phyloP scores from a whole-genome alignment of 2,113 vertebrate genomes.

The Marcusenius ussheri region DNA sequence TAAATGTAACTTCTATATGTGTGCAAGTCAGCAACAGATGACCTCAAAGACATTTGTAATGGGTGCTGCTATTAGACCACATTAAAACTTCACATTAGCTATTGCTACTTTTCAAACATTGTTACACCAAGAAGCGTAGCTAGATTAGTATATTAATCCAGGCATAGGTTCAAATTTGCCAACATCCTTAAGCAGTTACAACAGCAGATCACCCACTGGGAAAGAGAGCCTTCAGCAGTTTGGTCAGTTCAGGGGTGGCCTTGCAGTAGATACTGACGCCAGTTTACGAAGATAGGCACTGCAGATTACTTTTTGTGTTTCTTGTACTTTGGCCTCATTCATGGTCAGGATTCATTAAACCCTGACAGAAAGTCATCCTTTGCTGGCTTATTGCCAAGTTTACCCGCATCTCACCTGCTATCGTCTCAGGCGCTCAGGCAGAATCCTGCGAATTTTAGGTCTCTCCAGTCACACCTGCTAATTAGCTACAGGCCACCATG shows the following conservation, averaged over 20 bases:
- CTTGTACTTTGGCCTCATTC: not conserved
- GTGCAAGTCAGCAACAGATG: not conserved
- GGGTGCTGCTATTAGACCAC: not conserved
- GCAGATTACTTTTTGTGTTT: not conserved
- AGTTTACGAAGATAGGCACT: not conserved
- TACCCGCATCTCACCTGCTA: not conserved
- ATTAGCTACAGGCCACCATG: conserved; percentile 1
- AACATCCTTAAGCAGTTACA: not conserved
- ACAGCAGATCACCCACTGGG: not conserved
- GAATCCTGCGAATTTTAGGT: not conserved
- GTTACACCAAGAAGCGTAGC: not conserved
- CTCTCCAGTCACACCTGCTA: conserved; percentile 14
- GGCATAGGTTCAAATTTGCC: not conserved
- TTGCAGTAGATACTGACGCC: not conserved
- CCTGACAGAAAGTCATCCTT: not conserved
- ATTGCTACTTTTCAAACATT: not conserved
- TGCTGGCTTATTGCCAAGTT: not conserved
- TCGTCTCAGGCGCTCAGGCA: not conserved
- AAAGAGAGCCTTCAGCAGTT: not conserved
- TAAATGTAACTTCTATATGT: not conserved
- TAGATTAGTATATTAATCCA: not conserved
- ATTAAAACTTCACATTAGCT: not conserved
- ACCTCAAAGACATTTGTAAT: not conserved
- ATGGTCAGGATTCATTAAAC: not conserved
- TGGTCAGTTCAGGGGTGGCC: not conserved